Evolutionary conservation across 35 echinoderm and acorn worm genomes (phyloP).

Genomic region (Apostichopus parvimensis): DNA sequence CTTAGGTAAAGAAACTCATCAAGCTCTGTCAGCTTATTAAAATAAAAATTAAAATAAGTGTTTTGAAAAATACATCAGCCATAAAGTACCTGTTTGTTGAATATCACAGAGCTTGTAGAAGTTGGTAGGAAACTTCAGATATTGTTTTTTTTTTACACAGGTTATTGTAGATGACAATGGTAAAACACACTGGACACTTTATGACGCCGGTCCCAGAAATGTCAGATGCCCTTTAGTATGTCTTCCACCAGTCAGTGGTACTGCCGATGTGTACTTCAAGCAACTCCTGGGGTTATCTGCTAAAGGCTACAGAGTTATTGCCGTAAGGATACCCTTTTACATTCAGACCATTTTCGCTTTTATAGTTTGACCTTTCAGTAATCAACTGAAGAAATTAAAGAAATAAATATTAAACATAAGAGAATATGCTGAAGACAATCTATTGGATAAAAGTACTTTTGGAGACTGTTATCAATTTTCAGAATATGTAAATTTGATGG

Average conservation of each 20-base stretch:
- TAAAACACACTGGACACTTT: constrained; percentile 90
- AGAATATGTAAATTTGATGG: too few relatives aligned
- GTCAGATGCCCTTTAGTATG: constrained; percentile 90
- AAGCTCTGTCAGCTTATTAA: too few relatives aligned
- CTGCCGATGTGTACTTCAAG: constrained; percentile 93
- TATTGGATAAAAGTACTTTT: neutral
- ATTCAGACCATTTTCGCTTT: neutral
- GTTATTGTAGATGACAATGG: constrained; percentile 90
- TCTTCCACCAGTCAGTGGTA: constrained; percentile 94
- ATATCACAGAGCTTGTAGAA: too few relatives aligned
- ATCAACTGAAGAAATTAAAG: too few relatives aligned
- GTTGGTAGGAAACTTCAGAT: too few relatives aligned
- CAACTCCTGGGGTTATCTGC: constrained; percentile 86
- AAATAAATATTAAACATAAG: too few relatives aligned
- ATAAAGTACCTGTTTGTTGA: too few relatives aligned
- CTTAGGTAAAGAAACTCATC: too few relatives aligned
- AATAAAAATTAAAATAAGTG: too few relatives aligned
- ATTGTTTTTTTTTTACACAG: constrained; percentile 10
- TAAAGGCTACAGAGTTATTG: constrained; percentile 86
- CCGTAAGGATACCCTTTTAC: constrained; percentile 57
- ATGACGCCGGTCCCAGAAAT: constrained; percentile 89
- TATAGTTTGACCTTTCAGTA: neutral
- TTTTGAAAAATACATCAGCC: too few relatives aligned
- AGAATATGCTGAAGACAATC: neutral
- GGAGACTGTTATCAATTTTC: neutral